Conservation (phyloP, 1,140 invertebrate species). For the Nixonia krombeini region DNA sequence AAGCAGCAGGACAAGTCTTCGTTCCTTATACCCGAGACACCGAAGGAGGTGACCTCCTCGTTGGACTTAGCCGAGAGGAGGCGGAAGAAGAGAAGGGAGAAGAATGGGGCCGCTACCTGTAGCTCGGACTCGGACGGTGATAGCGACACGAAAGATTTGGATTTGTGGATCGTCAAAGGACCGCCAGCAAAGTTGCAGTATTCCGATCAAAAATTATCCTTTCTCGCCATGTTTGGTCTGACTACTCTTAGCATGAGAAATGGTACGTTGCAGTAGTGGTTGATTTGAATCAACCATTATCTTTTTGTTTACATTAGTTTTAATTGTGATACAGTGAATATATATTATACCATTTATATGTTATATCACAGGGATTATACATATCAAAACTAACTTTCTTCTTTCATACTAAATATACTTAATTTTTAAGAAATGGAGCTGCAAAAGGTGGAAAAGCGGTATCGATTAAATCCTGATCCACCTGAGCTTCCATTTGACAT, state of each 20-base stretch:
- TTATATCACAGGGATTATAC: too few species aligned
- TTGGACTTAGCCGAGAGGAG: conserved; percentile 66
- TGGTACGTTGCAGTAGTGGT: conserved; percentile 59
- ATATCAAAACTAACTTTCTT: too few species aligned
- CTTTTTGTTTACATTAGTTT: too few species aligned
- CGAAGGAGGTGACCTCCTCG: conserved; percentile 58
- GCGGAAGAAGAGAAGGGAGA: conserved; percentile 60
- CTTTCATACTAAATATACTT: too few species aligned
- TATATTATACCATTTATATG: too few species aligned
- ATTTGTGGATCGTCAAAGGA: conserved; percentile 70
- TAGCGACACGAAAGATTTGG: conserved; percentile 57
- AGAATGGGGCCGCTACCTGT: conserved; percentile 37
- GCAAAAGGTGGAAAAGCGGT: conserved; percentile 63
- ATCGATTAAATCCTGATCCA: conserved; percentile 61
- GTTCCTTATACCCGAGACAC: conserved; percentile 51
- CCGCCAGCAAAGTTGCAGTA: conserved; percentile 68
- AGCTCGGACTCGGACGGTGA: conserved; percentile 68
- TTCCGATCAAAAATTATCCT: conserved; percentile 66
- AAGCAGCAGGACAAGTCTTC: conserved; percentile 52
- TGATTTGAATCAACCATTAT: too few species aligned
- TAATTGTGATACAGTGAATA: conserved; percentile 13
- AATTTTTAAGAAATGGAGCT: conserved; percentile 57
- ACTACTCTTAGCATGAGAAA: conserved; percentile 68
- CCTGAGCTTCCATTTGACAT: conserved; percentile 54
- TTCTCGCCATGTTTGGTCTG: conserved; percentile 69